Evolutionary conservation across 1,140 invertebrate species (phyloP).

Genomic region (Temnothorax nylanderi): DNA sequence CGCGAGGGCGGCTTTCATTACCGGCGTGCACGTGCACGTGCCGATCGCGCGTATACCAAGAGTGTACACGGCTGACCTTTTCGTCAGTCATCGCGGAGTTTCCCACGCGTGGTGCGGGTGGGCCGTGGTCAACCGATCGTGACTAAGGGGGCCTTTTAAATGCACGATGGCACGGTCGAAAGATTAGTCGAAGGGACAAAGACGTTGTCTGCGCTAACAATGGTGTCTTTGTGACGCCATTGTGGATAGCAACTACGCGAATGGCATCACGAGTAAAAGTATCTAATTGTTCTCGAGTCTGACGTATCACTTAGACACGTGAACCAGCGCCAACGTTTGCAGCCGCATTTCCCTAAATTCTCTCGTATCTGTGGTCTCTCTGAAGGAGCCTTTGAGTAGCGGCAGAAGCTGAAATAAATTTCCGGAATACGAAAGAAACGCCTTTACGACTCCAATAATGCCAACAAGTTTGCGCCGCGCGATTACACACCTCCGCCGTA

Average conservation of each 20-base stretch:
- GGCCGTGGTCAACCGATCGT: conserved; percentile 47
- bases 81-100: conserved; percentile 10
- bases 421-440: not conserved
- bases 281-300: not conserved
- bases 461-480: not conserved
- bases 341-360: not conserved
- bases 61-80: conserved; percentile 23
- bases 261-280: not conserved
- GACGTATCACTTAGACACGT: not conserved
- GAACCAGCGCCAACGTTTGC: not conserved
- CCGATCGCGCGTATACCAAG: not conserved
- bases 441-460: not conserved
- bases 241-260: not conserved
- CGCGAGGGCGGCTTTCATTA: conserved; percentile 24
- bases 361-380: too few species aligned
- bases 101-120: conserved; percentile 31
- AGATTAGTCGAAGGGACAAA: conserved; percentile 28
- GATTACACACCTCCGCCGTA: not conserved
- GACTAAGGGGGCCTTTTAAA: conserved; percentile 35
- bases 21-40: not conserved
- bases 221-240: not conserved
- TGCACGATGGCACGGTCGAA: not conserved
- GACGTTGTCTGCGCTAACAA: not conserved
- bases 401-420: not conserved
- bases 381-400: not conserved